Percentiles rank a stretch among this genome's conserved stretches.
Evolutionary conservation across 2,113 vertebrate genomes (phyloP).

Genomic region (Gopherus flavomarginatus): DNA sequence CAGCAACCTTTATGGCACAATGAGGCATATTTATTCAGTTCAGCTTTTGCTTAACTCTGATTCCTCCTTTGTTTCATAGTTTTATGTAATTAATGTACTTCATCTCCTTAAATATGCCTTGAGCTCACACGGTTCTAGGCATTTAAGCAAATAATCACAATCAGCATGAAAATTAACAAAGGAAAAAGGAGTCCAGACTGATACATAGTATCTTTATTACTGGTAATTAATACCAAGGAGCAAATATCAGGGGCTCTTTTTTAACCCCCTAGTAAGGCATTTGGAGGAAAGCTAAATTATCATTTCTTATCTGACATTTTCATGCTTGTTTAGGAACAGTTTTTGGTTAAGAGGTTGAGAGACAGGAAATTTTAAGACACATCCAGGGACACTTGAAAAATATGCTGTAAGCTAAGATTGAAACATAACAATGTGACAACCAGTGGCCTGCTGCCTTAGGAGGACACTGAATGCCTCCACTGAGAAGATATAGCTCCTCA

Average conservation of each 20-base stretch:
- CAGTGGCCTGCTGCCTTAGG: constrained; percentile 63
- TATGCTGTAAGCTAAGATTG: constrained; percentile 65
- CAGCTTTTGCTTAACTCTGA: neutral
- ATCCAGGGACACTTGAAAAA: constrained; percentile 68
- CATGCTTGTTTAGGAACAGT: constrained; percentile 50
- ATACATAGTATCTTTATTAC: neutral
- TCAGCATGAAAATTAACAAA: neutral
- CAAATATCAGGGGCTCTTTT: neutral
- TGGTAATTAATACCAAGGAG: neutral
- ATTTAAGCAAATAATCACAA: constrained; percentile 2
- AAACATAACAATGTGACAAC: constrained; percentile 66
- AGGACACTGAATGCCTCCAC: constrained; percentile 41
- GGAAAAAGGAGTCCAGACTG: neutral
- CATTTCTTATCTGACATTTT: constrained; percentile 10
- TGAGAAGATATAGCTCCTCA: constrained; percentile 40
- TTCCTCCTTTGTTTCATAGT: neutral
- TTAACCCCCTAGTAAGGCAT: neutral
- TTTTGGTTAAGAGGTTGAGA: constrained; percentile 25
- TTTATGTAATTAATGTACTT: neutral
- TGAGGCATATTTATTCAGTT: neutral
- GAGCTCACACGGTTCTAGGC: neutral
- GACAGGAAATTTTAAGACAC: constrained; percentile 58
- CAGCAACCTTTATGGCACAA: neutral
- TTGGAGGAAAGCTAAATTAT: neutral
- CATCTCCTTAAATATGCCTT: neutral